Percentiles rank a stretch among this genome's conserved stretches.
Conservation (phyloP, 2,113 vertebrate genomes). For the Calidris pugnax region DNA sequence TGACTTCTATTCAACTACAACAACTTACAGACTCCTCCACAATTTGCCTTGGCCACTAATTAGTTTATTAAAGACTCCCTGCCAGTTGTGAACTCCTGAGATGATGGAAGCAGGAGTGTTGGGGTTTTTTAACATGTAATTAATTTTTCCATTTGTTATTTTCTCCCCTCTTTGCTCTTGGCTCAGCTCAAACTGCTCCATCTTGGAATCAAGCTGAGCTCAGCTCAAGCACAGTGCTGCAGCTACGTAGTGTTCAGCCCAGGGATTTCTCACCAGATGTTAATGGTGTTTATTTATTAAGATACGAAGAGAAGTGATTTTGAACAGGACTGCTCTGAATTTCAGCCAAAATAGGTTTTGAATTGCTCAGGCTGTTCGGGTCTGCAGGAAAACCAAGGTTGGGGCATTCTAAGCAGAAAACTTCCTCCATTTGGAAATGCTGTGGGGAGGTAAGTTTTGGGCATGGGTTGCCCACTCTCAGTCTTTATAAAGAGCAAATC, state of each 20-base stretch:
- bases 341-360: background rate
- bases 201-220: background rate
- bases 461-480: background rate
- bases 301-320: background rate
- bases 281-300: background rate
- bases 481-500: background rate
- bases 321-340: slow-evolving; percentile 16
- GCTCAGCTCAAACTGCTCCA: background rate
- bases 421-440: background rate
- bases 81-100: slow-evolving; percentile 8
- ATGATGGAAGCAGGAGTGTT: background rate
- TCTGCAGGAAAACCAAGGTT: background rate
- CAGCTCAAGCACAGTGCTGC: background rate
- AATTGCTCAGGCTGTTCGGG: background rate
- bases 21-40: background rate
- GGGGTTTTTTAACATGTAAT: background rate
- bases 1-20: background rate
- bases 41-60: slow-evolving; percentile 12
- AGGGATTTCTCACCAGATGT: slow-evolving; percentile 11
- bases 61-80: slow-evolving; percentile 36
- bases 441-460: background rate
- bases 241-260: background rate
- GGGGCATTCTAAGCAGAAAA: background rate
- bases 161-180: background rate
- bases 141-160: slow-evolving; percentile 52